Base-by-base conservation (phyloP, 23 tunicate species). In the Oikopleura dioica region DNA sequence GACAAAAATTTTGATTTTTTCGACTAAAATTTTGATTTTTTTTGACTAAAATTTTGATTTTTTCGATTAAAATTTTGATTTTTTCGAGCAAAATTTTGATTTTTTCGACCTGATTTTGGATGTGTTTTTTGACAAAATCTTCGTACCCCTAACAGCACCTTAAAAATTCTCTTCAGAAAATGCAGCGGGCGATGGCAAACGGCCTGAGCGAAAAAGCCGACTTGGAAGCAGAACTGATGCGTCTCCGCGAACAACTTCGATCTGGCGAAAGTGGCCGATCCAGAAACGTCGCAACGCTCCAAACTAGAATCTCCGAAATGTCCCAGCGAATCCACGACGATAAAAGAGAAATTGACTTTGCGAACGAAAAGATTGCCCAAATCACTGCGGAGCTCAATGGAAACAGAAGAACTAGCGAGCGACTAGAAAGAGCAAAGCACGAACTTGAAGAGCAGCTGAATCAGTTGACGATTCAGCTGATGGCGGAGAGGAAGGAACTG, bases 361-460 rank as follows among this genome's bases (percentile, higher is more conserved):
- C 72, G 5, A 63, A 23, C 4, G 72, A 63, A 63, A 63, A 63
- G 72, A 63, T 63, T 31, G 72, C 72, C 30, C 72, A 63, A 28
- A 2, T 16, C 33, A 23, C 16, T 12, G 72, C 72, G 30, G 72
- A 63, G 33, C 33, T 63, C 16, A 28, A 23, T 28, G 72, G 72
- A 63, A 63, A 63, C 26, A 23, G 72, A 28, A 23, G 72, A 12
- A 63, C 72, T 16, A 31, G 72, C 16, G 72, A 63, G 33, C 72
- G 72, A 16, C 33, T 63, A 28, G 72, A 63, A 63, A 24, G 33
- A 21, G 72, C 72, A 2, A 63, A 63, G 33, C 72, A 63, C 16
- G 72, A 63, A 2, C 33, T 63, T 16, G 72, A 63, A 63, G 72
- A 63, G 72, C 72, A 63, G 26, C 72, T 63, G 33, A 63, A 63